phyloP scores from a whole-genome alignment of 2,113 vertebrate genomes.

The Eulacestoma nigropectus region DNA sequence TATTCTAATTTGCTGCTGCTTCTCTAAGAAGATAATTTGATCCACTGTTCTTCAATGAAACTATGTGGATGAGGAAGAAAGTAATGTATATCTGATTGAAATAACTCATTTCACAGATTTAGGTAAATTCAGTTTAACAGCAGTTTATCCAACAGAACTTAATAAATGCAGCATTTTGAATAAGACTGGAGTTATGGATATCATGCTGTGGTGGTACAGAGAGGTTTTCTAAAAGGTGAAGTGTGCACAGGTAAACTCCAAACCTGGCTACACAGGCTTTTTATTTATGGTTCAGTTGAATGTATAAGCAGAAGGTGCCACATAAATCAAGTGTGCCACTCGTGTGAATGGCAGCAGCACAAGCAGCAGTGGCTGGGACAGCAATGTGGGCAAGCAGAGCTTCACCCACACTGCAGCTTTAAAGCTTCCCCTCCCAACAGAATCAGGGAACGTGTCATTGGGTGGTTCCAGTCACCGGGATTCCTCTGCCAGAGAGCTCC shows the following conservation, averaged over 20 bases:
- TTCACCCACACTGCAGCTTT: not conserved
- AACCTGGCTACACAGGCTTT: not conserved
- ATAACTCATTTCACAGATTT: not conserved
- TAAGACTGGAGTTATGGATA: not conserved
- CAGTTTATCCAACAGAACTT: not conserved
- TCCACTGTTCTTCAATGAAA: not conserved
- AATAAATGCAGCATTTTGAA: not conserved
- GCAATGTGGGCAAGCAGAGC: not conserved
- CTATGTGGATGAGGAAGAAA: not conserved
- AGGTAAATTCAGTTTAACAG: not conserved
- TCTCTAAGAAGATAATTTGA: not conserved
- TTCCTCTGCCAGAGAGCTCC: not conserved
- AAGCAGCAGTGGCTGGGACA: too few species aligned
- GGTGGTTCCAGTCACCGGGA: accelerated
- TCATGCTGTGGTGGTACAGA: not conserved
- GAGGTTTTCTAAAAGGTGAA: not conserved
- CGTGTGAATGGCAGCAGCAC: not conserved
- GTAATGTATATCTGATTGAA: not conserved
- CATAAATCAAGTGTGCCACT: accelerated
- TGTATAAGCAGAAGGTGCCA: not conserved
- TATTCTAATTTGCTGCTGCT: not conserved
- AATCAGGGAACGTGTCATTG: accelerated
- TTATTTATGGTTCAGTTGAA: not conserved
- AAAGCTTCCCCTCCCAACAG: not conserved
- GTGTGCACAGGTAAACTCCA: not conserved